These are phyloP conservation scores for Condylura cristata DNA, from an alignment of 2,113 vertebrate species.

Conservation along the genomic window DNA sequence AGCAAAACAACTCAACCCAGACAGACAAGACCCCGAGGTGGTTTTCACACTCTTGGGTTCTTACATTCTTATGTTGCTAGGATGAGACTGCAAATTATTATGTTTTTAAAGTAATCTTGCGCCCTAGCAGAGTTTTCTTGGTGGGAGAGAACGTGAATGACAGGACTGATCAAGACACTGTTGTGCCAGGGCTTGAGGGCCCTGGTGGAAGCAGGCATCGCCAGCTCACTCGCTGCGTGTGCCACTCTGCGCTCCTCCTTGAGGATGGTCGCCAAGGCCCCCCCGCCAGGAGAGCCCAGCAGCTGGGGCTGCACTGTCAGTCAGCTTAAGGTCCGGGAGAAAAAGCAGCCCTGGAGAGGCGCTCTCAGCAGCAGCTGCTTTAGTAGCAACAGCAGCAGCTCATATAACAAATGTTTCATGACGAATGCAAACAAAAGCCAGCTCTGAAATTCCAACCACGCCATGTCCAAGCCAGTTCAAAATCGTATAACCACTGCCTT, in stretches of 20 bases:
- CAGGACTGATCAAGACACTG: not conserved
- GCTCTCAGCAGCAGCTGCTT: conserved; percentile 81
- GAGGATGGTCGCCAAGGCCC: not conserved
- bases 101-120: not conserved
- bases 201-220: not conserved
- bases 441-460: conserved; percentile 84
- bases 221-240: rapidly evolving
- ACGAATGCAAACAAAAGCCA: conserved; percentile 86
- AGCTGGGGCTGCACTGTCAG: conserved; percentile 6
- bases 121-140: not conserved
- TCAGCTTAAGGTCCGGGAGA: conserved; percentile 38
- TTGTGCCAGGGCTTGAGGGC: rapidly evolving
- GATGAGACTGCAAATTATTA: not conserved
- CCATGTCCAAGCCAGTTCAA: conserved; percentile 81
- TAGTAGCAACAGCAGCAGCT: conserved; percentile 84
- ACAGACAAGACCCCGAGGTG: not conserved
- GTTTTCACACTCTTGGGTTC: not conserved
- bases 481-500: conserved; percentile 78
- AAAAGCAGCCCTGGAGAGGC: conserved; percentile 65
- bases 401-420: conserved; percentile 85
- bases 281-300: not conserved
- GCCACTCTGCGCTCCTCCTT: not conserved
- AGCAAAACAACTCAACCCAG: not conserved
- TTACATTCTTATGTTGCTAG: not conserved
- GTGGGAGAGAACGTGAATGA: not conserved